phyloP scores from a whole-genome alignment of 1,140 invertebrate species.

The Propsilocerus akamusi region DNA sequence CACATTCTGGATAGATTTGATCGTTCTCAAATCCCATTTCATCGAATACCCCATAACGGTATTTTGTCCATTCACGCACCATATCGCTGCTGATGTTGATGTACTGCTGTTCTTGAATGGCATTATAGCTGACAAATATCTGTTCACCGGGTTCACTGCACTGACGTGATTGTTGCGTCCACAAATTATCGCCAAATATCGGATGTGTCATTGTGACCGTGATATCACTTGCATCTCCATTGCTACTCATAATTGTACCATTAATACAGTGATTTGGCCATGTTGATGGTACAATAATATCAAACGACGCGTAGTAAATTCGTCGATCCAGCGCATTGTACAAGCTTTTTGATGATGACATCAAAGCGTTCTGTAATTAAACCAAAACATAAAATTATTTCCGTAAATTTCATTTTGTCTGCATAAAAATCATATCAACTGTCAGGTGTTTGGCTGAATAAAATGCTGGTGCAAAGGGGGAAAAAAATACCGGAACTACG shows the following conservation, averaged over 20 bases:
- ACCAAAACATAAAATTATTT: too few species aligned
- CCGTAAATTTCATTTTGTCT: too few species aligned
- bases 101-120: not conserved
- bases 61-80: conserved; percentile 43
- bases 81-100: conserved; percentile 14
- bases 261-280: conserved; percentile 30
- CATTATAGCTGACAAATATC: conserved; percentile 29
- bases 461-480: too few species aligned
- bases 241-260: conserved; percentile 15
- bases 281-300: conserved; percentile 29
- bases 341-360: conserved; percentile 28
- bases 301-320: conserved; percentile 29
- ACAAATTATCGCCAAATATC: conserved; percentile 28
- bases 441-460: too few species aligned
- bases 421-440: too few species aligned
- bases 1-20: conserved; percentile 34
- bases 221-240: conserved; percentile 29
- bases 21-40: conserved; percentile 39
- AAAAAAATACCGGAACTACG: too few species aligned
- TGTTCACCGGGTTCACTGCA: conserved; percentile 38
- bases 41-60: conserved; percentile 50
- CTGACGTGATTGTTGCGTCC: conserved; percentile 35
- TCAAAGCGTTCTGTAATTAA: conserved; percentile 27
- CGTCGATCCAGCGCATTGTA: conserved; percentile 31
- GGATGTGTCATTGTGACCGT: conserved; percentile 28